A percentile compares a stretch with the other conserved stretches of the same genome.
These are phyloP conservation scores for Rousettus leschenaultii DNA, from an alignment of 2,113 vertebrate genomes.

Conservation along the genomic window DNA sequence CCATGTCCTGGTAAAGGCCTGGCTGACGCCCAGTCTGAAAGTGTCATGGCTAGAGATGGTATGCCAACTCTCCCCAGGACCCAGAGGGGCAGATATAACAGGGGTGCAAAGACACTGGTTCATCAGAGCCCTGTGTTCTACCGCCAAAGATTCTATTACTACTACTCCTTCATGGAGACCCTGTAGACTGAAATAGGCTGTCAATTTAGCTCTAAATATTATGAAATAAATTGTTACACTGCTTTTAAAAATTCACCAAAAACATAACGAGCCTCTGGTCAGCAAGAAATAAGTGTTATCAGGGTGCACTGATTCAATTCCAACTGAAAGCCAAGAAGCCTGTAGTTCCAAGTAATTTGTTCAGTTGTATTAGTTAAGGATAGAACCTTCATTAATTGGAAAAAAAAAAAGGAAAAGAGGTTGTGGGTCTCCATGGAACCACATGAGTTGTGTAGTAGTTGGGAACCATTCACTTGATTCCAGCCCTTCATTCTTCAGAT, in stretches of 20 bases:
- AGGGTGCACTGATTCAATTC: background rate
- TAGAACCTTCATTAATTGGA: background rate
- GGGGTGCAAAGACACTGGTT: background rate
- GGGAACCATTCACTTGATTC: conserved; percentile 27
- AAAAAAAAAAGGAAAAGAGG: background rate
- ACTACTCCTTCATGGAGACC: background rate
- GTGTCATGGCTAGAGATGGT: background rate
- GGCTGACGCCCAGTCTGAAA: background rate
- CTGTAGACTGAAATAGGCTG: background rate
- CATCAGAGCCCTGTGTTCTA: background rate
- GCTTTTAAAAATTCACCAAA: conserved; percentile 9
- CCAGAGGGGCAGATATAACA: background rate
- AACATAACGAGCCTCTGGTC: background rate
- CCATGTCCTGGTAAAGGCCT: background rate
- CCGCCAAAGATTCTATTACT: background rate
- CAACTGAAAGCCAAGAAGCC: background rate
- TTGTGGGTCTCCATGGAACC: background rate
- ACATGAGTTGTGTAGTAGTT: background rate
- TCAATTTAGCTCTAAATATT: background rate
- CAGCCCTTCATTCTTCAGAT: conserved; percentile 15
- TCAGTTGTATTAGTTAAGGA: background rate
- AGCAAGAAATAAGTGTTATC: conserved; percentile 23
- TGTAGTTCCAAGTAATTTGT: background rate
- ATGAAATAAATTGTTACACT: background rate
- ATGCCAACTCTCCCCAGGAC: background rate